phyloP scores from a whole-genome alignment of 2,888 invertebrate species.

The Caenorhabditis panamensis region DNA sequence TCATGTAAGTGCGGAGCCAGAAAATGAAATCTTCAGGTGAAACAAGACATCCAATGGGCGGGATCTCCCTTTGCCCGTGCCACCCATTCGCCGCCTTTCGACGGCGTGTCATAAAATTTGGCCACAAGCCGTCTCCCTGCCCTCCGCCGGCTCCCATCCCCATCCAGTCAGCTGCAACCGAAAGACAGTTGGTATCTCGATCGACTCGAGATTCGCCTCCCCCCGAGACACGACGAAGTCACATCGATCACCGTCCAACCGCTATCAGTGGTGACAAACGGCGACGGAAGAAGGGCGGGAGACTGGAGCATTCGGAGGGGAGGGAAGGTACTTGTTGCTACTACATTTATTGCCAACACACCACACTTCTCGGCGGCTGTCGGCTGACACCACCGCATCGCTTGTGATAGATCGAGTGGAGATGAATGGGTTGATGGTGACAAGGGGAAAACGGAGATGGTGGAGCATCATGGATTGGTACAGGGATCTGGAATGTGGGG shows the following conservation, averaged over 20 bases:
- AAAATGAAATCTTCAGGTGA: too few species aligned
- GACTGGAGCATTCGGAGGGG: constrained; percentile 10
- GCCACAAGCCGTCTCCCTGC: constrained; percentile 45
- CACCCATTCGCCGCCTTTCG: constrained; percentile 39
- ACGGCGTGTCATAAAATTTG: constrained; percentile 58
- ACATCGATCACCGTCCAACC: constrained; percentile 60
- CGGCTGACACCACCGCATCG: constrained; percentile 30
- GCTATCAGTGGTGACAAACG: constrained; percentile 55
- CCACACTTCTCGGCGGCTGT: constrained; percentile 19
- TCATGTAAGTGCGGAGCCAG: too few species aligned
- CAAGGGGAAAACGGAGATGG: neutral
- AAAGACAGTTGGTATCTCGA: constrained; percentile 29
- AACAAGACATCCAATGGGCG: constrained; percentile 22
- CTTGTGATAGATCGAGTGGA: constrained; percentile 44
- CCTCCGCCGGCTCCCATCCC: constrained; percentile 6
- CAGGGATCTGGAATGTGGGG: neutral
- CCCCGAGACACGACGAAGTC: constrained; percentile 4
- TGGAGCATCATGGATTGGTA: neutral
- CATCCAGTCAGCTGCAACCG: constrained; percentile 29
- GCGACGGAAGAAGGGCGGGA: constrained; percentile 7
- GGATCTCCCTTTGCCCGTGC: constrained; percentile 12
- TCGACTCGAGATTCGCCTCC: neutral
- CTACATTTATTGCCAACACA: constrained; percentile 48
- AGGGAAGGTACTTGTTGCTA: constrained; percentile 44
- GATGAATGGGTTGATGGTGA: neutral